Percentiles rank a stretch among this genome's conserved stretches.
Conservation (phyloP, 2,113 vertebrate genomes). For the Hypanus sabinus region DNA sequence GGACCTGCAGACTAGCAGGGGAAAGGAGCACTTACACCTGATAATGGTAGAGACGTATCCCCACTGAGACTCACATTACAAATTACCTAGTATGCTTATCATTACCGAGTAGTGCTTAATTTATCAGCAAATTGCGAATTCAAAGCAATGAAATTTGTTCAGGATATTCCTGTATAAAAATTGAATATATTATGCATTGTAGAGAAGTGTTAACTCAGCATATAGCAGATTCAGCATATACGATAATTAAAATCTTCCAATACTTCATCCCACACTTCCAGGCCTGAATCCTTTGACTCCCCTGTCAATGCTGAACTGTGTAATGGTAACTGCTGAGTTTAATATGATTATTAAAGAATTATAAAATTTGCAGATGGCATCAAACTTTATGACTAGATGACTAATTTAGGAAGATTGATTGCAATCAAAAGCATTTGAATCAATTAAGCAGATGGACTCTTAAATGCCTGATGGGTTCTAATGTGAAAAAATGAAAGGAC, state of each 20-base stretch:
- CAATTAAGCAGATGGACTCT: slow-evolving; percentile 17
- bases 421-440: slow-evolving; percentile 7
- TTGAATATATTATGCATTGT: neutral
- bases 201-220: neutral
- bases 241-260: neutral
- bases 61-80: no score
- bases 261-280: neutral
- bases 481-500: neutral
- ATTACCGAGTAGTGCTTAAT: no score
- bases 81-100: no score
- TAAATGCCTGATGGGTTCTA: neutral
- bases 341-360: slow-evolving; percentile 27
- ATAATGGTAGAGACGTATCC: no score
- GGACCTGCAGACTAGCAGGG: no score
- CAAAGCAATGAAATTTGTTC: neutral
- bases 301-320: neutral
- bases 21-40: no score
- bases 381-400: neutral
- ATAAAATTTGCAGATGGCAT: slow-evolving; percentile 9
- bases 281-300: neutral
- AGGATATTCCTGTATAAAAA: neutral
- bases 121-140: no score
- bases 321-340: slow-evolving; percentile 1
- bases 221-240: neutral
- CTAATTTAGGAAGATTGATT: slow-evolving; percentile 31